Evolutionary conservation across 2,797 vertebrate species (phyloP), one percentile per base, ranked within the genome.

Genomic region (Poecilia wingei): DNA sequence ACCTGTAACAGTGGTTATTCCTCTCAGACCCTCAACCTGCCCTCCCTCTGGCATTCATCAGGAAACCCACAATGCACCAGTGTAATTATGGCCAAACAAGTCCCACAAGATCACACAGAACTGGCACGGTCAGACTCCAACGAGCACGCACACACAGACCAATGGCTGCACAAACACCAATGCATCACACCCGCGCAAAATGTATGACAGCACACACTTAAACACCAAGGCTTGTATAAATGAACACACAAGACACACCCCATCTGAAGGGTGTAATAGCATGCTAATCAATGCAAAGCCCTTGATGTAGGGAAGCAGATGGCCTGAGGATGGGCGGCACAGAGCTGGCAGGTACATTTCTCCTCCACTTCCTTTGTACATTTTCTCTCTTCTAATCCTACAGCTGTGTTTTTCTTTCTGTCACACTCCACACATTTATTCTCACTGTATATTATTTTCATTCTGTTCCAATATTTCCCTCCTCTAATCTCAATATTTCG

Each of bases 51-150:
- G 91, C 92, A 94, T 94, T 92, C 93, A 93, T 87, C 84, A 84
- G 84, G 90, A 95, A 95, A 89, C 88, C 93, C 93, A 94, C 94
- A 95, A 95, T 96, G 95, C 95, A 95, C 95, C 82, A 84, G 95
- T 94, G 94, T 96, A 96, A 96, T 96, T 96, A 96, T 94, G 93
- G 91, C 88, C 89, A 95, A 96, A 96, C 95, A 88, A 91, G 95
- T 95, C 95, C 95, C 95, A 93, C 90, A 95, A 95, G 95, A 88
- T 94, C 81, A 68, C 84, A 82, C 78, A 79, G 77, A 66, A 46
- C 81, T 78, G 82, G 72, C 87, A 76, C 73, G 79, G 77, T 74
- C 79, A 47, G 47, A 78, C 79, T 78, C 73, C 79, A 70, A 61
- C 8, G 0, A 33, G 55, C 79, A 79, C 73, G 36, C 68, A 61